Percentiles rank a stretch among this genome's conserved stretches.
Conservation (phyloP, 2,888 invertebrate genomes). For the Sarcophaga subvicina region DNA sequence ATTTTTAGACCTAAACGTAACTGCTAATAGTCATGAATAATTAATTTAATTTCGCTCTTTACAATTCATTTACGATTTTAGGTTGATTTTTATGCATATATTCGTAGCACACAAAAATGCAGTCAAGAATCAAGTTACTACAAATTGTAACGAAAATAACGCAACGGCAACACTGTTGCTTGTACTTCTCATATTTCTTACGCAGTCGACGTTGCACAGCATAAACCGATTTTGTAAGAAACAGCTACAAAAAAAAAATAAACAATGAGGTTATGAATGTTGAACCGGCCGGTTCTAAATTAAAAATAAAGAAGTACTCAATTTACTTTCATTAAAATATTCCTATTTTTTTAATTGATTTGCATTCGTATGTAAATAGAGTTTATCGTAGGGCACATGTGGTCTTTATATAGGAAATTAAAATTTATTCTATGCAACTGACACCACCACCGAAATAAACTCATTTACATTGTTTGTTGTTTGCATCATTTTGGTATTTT, state of each 20-base stretch:
- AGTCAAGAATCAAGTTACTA: no score
- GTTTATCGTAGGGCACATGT: background rate
- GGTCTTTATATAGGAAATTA: background rate
- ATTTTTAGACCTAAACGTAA: no score
- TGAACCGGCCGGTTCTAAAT: conserved; percentile 46
- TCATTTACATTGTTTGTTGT: background rate
- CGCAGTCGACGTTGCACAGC: background rate
- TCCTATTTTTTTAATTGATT: conserved; percentile 21
- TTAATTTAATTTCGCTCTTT: no score
- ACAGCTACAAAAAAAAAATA: background rate
- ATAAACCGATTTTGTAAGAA: background rate
- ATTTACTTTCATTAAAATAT: background rate
- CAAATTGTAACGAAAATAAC: background rate
- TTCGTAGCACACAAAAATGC: no score
- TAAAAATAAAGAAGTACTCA: background rate
- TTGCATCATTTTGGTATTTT: background rate
- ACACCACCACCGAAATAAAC: no score
- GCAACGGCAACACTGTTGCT: background rate
- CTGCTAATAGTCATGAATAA: no score
- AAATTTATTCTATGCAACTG: background rate
- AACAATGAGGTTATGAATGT: conserved; percentile 53
- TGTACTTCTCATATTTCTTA: background rate
- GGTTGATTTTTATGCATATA: no score
- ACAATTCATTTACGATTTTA: no score
- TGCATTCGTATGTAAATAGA: conserved; percentile 20